Evolutionary conservation across 2,113 vertebrate species (phyloP), one percentile per base, ranked within the genome.

Genomic region (Eudyptes chrysolophus): DNA sequence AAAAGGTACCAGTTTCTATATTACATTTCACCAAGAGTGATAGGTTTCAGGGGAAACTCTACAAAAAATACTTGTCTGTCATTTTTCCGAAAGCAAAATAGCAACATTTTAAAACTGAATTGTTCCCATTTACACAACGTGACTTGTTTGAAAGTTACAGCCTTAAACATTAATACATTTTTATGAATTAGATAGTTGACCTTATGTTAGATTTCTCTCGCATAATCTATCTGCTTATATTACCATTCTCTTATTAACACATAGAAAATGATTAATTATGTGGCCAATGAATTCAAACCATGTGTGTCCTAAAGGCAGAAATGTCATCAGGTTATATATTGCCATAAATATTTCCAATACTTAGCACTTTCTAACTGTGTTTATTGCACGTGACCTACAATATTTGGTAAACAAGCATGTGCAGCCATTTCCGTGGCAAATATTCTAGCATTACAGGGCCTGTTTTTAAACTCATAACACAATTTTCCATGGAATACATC

Each of bases 281-380:
- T 40, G 58, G 75, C 49, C 6, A 92, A 92, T 54, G n/a, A 98
- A 94, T 84, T 95, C 92, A 94, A 97, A 91, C 40, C 38, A 32
- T 78, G 66, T 94, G 71, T 90, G 89, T 95, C 94, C 95, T 88
- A 40, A 96, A 97, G 95, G 94, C 69, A 97, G 94, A 97, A 97
- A 97, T 95, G 69, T 95, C 96, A 96, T 70, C 62, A 84, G 48
- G 24, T 96, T 96, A 91, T 83, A 75, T 52, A 97, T 57, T 92
- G 82, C 92, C 40, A 92, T 93, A 94, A 95, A 92, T 97, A 98
- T 94, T 95, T 95, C 79, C 49, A 93, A 82, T 80, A 79, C 84
- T 97, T 83, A 90, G 95, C 94, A 95, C 52, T 95, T 98, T 96
- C 89, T 89, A 89, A 55, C 24, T 49, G 42, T 89, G 74, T 81